phyloP scores from a whole-genome alignment of 2,888 invertebrate species.

The Adineta ricciae region DNA sequence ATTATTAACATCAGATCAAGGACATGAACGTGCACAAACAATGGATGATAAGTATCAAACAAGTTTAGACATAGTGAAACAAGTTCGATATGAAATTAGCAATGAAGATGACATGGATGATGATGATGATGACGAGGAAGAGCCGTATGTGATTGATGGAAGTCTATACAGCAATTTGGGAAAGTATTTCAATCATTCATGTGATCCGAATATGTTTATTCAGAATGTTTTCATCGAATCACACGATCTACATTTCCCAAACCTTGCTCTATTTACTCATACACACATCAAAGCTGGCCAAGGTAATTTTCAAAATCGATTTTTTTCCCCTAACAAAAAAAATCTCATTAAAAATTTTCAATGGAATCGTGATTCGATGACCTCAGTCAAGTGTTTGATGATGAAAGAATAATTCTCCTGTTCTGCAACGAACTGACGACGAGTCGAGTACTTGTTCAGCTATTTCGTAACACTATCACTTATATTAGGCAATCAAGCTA shows the following conservation, averaged over 20 bases:
- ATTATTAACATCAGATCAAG: neutral
- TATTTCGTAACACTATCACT: neutral
- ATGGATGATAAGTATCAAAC: conserved; percentile 15
- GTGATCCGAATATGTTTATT: conserved; percentile 97
- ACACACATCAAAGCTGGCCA: conserved; percentile 71
- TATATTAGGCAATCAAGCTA: neutral
- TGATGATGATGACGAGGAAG: neutral
- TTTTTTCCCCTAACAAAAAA: too few relatives aligned
- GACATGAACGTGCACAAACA: conserved; percentile 7
- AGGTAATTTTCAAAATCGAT: conserved; percentile 33
- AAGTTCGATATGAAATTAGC: neutral
- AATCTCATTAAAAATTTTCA: too few relatives aligned
- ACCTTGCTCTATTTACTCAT: conserved; percentile 89
- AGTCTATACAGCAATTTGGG: neutral
- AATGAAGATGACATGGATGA: neutral
- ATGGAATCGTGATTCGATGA: neutral
- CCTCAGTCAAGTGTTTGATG: neutral
- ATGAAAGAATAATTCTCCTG: too few relatives aligned
- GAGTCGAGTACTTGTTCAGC: neutral
- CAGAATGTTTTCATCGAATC: conserved; percentile 60
- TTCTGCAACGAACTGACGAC: neutral
- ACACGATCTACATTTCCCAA: conserved; percentile 62
- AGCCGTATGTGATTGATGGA: neutral
- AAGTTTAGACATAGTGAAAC: neutral
- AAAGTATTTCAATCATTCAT: conserved; percentile 89